A percentile compares a stretch with the other conserved stretches of the same genome.
phyloP scores from a whole-genome alignment of 2,888 invertebrate species.

The Parochlus steinenii region DNA sequence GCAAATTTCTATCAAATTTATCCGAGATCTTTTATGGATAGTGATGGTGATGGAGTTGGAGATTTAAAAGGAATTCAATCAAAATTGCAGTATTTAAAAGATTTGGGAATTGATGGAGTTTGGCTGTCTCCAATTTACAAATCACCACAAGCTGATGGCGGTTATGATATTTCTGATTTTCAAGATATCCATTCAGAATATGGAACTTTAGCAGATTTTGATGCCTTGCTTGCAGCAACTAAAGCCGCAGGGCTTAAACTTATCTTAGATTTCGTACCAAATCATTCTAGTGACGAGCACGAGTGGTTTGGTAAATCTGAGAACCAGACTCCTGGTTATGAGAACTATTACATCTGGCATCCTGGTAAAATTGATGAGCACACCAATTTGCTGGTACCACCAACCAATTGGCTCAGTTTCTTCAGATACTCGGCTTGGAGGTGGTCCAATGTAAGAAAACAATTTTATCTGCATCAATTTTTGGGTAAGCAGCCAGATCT shows the following conservation, averaged over 20 bases:
- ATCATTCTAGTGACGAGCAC: slow-evolving; percentile 39
- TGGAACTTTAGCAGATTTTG: slow-evolving; percentile 37
- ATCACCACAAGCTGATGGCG: slow-evolving; percentile 41
- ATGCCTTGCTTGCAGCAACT: slow-evolving; percentile 22
- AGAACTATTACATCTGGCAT: slow-evolving; percentile 63
- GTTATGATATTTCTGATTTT: slow-evolving; percentile 41
- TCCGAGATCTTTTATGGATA: slow-evolving; percentile 59
- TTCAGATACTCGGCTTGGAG: slow-evolving; percentile 60
- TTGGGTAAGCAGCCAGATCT: slow-evolving; percentile 44
- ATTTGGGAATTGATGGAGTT: slow-evolving; percentile 33
- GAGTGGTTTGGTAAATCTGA: slow-evolving; percentile 70
- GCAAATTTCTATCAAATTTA: slow-evolving; percentile 71
- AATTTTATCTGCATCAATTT: slow-evolving; percentile 59
- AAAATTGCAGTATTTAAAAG: slow-evolving; percentile 32
- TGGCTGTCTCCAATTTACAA: slow-evolving; percentile 42
- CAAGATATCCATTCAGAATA: slow-evolving; percentile 34
- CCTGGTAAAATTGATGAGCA: slow-evolving; percentile 32
- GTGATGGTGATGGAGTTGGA: slow-evolving; percentile 54
- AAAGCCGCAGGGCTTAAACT: slow-evolving; percentile 23
- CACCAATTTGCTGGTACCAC: slow-evolving; percentile 30
- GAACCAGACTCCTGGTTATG: slow-evolving; percentile 40
- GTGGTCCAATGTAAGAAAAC: slow-evolving; percentile 43
- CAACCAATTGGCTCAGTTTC: slow-evolving; percentile 58
- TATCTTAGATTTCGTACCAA: slow-evolving; percentile 33
- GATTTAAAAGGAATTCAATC: slow-evolving; percentile 48